phyloP scores from a whole-genome alignment of 2,113 vertebrate species.

The Alectura lathami region DNA sequence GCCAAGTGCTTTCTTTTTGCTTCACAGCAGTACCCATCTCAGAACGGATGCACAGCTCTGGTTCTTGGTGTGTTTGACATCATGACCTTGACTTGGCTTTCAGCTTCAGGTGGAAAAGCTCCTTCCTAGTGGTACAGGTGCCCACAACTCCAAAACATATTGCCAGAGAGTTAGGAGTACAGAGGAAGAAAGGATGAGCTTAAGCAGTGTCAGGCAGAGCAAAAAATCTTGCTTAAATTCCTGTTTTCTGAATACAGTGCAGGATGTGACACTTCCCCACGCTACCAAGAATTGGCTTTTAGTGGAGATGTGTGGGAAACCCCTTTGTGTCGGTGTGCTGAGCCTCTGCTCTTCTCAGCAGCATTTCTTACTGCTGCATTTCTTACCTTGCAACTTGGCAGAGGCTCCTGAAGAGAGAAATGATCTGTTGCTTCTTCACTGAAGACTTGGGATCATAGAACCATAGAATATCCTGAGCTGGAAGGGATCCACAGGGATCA shows the following conservation, averaged over 20 bases:
- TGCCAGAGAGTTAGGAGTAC: neutral
- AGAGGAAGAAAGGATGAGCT: neutral
- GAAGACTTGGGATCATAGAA: neutral
- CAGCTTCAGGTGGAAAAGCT: neutral
- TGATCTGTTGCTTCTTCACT: neutral
- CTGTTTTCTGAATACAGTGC: neutral
- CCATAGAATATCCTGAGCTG: too few species aligned
- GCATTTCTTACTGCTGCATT: neutral
- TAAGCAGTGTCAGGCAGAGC: neutral
- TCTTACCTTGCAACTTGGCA: neutral
- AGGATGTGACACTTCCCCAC: neutral
- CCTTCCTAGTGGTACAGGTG: neutral
- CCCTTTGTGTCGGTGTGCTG: neutral
- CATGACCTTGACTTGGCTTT: neutral
- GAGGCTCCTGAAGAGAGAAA: neutral
- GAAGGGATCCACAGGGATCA: too few species aligned
- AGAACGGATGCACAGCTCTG: rapidly evolving
- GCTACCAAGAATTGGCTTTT: neutral
- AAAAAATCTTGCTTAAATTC: neutral
- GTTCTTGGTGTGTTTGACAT: rapidly evolving
- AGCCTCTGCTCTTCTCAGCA: neutral
- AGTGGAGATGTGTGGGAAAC: too few species aligned
- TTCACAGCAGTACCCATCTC: rapidly evolving
- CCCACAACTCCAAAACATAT: neutral
- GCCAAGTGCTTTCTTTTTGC: rapidly evolving